Percentiles rank a stretch among this genome's conserved stretches.
These are phyloP conservation scores for Chiloscyllium punctatum DNA, from an alignment of 2,797 vertebrate species.

Conservation along the genomic window DNA sequence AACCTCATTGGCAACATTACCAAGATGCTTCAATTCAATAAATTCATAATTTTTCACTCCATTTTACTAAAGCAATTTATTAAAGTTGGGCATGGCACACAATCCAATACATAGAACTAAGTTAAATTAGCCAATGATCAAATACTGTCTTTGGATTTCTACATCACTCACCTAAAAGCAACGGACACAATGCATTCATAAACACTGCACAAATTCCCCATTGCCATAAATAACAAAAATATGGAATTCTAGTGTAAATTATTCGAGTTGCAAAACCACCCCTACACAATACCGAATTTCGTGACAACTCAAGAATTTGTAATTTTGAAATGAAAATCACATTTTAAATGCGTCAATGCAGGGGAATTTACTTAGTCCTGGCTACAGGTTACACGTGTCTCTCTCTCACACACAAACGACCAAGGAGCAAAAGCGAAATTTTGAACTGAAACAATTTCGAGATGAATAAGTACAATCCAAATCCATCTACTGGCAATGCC, in stretches of 20 bases:
- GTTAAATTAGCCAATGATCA: not conserved
- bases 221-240: not conserved
- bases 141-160: not conserved
- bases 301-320: not conserved
- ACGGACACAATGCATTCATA: not conserved
- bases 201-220: not conserved
- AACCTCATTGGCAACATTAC: not conserved
- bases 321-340: not conserved
- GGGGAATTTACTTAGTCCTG: not conserved
- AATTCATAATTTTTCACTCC: not conserved
- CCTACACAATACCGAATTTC: not conserved
- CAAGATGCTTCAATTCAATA: not conserved
- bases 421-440: not conserved
- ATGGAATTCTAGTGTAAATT: not conserved
- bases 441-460: slow-evolving; percentile 1
- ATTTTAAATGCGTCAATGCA: not conserved
- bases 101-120: not conserved
- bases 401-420: not conserved
- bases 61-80: not conserved
- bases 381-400: not conserved
- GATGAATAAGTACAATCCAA: not conserved
- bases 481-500: not conserved
- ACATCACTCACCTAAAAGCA: not conserved
- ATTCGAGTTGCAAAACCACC: not conserved
- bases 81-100: not conserved